Conservation (phyloP, 2,888 invertebrate species). For the Monochamus alternatus region DNA sequence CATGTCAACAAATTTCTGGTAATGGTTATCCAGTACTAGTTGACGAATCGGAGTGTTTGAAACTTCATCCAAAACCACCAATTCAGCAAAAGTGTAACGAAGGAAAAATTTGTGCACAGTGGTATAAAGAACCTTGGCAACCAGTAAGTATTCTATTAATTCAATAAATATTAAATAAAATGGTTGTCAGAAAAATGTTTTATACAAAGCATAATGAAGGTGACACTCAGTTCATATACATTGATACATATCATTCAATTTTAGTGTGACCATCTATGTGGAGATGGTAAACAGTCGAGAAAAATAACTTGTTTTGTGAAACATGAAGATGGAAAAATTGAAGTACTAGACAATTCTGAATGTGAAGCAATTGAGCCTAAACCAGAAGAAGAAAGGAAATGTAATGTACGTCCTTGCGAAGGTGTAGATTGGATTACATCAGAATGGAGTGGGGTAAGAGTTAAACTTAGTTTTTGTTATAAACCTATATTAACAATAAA, state of each 20-base stretch:
- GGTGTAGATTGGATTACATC: constrained; percentile 93
- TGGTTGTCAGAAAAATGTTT: no score
- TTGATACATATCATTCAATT: neutral
- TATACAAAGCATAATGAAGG: no score
- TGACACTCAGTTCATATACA: no score
- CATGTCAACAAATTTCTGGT: constrained; percentile 85
- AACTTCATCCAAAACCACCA: constrained; percentile 81
- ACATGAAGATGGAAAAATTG: constrained; percentile 76
- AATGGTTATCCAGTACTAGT: constrained; percentile 82
- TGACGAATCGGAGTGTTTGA: constrained; percentile 81
- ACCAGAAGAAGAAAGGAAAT: constrained; percentile 80
- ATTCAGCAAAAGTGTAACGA: constrained; percentile 83
- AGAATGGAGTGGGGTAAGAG: constrained; percentile 88
- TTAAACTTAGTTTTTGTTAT: neutral
- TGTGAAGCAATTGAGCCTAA: constrained; percentile 78
- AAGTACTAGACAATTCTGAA: constrained; percentile 78
- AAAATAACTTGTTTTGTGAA: constrained; percentile 86
- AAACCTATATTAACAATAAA: no score
- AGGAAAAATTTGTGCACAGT: constrained; percentile 86
- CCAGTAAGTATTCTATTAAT: constrained; percentile 77
- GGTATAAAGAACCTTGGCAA: constrained; percentile 93
- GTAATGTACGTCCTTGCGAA: constrained; percentile 87
- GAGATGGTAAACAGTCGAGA: constrained; percentile 87
- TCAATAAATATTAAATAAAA: no score
- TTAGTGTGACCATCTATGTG: constrained; percentile 93